phyloP scores from a whole-genome alignment of 2,888 invertebrate species.

The Tipula vernalis region DNA sequence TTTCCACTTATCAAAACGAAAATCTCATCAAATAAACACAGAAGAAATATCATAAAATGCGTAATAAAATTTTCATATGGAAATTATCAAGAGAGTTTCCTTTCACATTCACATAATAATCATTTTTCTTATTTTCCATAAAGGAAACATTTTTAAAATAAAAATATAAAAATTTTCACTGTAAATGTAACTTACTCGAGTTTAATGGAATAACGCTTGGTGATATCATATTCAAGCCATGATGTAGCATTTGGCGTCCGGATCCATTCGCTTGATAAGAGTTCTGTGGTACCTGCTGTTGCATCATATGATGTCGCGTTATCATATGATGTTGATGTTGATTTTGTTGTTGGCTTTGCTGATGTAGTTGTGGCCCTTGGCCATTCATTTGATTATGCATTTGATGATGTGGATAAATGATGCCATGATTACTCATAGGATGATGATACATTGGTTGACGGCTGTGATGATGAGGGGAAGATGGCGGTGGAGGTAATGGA shows the following conservation, averaged over 20 bases:
- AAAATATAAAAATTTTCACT: neutral
- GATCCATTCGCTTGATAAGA: constrained; percentile 17
- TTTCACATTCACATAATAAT: neutral
- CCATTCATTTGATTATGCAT: constrained; percentile 23
- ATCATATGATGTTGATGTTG: constrained; percentile 15
- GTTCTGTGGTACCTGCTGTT: constrained; percentile 20
- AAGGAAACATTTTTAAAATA: neutral
- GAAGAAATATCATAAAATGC: neutral
- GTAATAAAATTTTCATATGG: neutral
- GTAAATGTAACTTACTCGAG: constrained; percentile 32
- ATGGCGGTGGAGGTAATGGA: constrained; percentile 24
- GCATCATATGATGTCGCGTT: constrained; percentile 19
- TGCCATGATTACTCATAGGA: constrained; percentile 31
- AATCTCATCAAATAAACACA: neutral
- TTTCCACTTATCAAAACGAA: neutral
- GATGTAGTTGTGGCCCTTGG: constrained; percentile 16
- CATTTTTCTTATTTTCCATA: neutral
- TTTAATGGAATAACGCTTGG: constrained; percentile 34
- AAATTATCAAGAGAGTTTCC: neutral
- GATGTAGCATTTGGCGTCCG: constrained; percentile 20
- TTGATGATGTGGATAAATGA: constrained; percentile 35
- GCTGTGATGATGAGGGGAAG: constrained; percentile 15
- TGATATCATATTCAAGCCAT: constrained; percentile 21
- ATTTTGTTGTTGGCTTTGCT: constrained; percentile 19
- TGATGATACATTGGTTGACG: constrained; percentile 27